Percentiles rank a stretch among this genome's conserved stretches.
Conservation (phyloP, 2,113 vertebrate genomes). For the Tragelaphus scriptus region DNA sequence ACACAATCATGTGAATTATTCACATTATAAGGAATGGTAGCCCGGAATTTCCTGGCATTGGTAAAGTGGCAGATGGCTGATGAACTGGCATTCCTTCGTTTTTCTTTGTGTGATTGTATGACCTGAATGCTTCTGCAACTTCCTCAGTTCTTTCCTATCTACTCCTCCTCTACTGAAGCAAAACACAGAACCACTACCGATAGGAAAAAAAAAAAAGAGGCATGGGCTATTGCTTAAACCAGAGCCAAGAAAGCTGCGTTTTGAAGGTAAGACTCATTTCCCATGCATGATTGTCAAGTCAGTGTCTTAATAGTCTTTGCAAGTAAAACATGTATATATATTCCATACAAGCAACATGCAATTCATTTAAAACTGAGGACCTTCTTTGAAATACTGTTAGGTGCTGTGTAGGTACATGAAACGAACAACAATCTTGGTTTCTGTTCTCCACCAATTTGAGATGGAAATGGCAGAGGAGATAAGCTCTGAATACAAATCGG, state of each 20-base stretch:
- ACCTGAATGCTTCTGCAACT: background rate
- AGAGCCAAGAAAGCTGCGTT: background rate
- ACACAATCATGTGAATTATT: conserved; percentile 48
- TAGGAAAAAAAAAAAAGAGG: background rate
- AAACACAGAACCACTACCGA: background rate
- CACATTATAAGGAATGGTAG: conserved; percentile 6
- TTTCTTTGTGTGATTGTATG: conserved; percentile 3
- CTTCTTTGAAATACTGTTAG: background rate
- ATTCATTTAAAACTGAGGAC: background rate
- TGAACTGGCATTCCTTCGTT: conserved; percentile 9
- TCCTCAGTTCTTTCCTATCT: background rate
- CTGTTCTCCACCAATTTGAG: background rate
- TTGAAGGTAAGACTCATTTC: background rate
- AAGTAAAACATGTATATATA: background rate
- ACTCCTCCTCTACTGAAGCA: background rate
- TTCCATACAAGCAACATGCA: background rate
- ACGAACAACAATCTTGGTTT: background rate
- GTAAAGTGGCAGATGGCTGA: conserved; percentile 38
- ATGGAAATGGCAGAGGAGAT: background rate
- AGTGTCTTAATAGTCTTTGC: background rate
- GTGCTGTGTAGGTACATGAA: background rate
- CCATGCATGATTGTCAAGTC: background rate
- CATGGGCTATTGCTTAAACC: background rate
- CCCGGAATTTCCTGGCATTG: conserved; percentile 54
- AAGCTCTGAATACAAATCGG: background rate